phyloP scores from a whole-genome alignment of 2,888 invertebrate genomes.

The Ectemnius cavifrons region DNA sequence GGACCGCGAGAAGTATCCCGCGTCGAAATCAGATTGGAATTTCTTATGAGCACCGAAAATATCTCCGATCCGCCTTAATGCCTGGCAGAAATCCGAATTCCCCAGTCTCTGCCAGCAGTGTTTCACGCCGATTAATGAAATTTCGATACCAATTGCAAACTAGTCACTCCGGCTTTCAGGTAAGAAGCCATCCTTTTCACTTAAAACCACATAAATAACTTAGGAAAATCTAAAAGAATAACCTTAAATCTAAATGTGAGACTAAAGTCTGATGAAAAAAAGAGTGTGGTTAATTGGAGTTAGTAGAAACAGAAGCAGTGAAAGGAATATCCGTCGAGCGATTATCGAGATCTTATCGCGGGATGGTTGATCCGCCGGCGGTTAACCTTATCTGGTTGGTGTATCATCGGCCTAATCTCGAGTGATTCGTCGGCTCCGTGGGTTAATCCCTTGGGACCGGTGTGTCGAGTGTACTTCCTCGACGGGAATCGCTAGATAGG shows the following conservation, averaged over 20 bases:
- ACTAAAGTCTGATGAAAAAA: too few relatives aligned
- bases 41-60: background rate
- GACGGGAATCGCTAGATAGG: slow-evolving; percentile 20
- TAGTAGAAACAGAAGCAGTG: background rate
- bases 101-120: too few relatives aligned
- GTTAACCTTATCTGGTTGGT: slow-evolving; percentile 16
- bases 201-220: too few relatives aligned
- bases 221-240: too few relatives aligned
- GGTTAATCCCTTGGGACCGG: slow-evolving; percentile 45
- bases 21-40: background rate
- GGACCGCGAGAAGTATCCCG: too few relatives aligned
- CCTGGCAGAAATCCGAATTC: too few relatives aligned
- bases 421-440: slow-evolving; percentile 22
- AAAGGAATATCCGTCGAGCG: slow-evolving; percentile 13
- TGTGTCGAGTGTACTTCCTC: slow-evolving; percentile 53
- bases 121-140: background rate
- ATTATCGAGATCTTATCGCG: slow-evolving; percentile 29
- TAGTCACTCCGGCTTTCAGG: too few relatives aligned
- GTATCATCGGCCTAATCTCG: slow-evolving; percentile 35
- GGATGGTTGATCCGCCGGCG: background rate
- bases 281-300: too few relatives aligned
- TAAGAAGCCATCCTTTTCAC: too few relatives aligned
- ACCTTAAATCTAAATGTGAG: too few relatives aligned
- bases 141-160: too few relatives aligned
- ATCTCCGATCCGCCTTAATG: background rate